phyloP scores from a whole-genome alignment of 2,888 invertebrate species.

The Periphyllus acericola region DNA sequence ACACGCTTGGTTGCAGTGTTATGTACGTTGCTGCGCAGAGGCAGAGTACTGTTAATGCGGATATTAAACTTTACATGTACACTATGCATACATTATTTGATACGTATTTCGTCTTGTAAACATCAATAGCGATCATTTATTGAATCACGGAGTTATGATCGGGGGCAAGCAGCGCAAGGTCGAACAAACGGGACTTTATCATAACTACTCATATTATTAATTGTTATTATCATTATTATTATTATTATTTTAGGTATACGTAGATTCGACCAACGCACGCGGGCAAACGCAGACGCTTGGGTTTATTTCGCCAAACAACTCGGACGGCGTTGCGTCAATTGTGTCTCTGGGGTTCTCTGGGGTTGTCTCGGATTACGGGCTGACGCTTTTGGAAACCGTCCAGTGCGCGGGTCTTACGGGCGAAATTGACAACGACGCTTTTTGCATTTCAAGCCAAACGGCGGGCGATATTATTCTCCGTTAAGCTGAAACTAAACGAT shows the following conservation, averaged over 20 bases:
- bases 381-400: slow-evolving; percentile 23
- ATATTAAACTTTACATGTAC: not conserved
- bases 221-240: not conserved
- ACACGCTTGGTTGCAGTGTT: no score
- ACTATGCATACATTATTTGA: no score
- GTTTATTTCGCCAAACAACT: slow-evolving; percentile 34
- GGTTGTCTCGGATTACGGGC: slow-evolving; percentile 1
- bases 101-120: not conserved
- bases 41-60: no score
- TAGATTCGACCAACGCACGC: not conserved
- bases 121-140: not conserved
- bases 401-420: not conserved
- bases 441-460: slow-evolving; percentile 25
- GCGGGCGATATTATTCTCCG: not conserved
- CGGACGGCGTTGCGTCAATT: slow-evolving; percentile 4
- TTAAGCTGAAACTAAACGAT: no score
- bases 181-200: slow-evolving; percentile 11
- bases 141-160: not conserved
- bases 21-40: no score
- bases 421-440: slow-evolving; percentile 25
- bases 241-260: no score
- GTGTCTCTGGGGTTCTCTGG: not conserved
- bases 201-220: no score
- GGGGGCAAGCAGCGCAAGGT: not conserved
- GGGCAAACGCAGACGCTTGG: not conserved